A percentile compares a stretch with the other conserved stretches of the same genome.
Evolutionary conservation across 2,888 invertebrate species (phyloP).

Genomic region (Meiosimyza decipiens): DNA sequence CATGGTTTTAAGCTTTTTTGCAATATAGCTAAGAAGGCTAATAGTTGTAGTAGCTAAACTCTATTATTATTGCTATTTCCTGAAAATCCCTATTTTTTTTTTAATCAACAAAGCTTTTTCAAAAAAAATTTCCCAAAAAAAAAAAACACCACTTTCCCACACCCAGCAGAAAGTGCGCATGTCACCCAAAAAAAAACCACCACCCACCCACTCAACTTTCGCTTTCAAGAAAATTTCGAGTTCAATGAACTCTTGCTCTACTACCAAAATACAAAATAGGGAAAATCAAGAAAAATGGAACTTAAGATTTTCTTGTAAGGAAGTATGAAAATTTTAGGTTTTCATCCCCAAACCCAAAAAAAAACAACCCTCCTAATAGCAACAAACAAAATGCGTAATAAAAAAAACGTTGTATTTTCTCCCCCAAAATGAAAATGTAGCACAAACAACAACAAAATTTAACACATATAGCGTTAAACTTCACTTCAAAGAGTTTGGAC

Average conservation of each 20-base stretch:
- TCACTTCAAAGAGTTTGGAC: too few relatives aligned
- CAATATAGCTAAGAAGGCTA: too few relatives aligned
- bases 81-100: not conserved
- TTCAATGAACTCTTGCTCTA: conserved; percentile 52
- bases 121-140: not conserved
- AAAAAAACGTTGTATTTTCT: not conserved
- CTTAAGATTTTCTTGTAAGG: not conserved
- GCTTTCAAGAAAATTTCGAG: conserved; percentile 51
- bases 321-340: not conserved
- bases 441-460: not conserved
- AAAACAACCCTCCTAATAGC: conserved; percentile 2
- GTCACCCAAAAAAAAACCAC: conserved; percentile 26
- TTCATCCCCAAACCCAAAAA: not conserved
- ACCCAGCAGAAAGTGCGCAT: conserved; percentile 35
- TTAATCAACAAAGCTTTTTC: not conserved
- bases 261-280: not conserved
- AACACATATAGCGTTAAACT: not conserved
- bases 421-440: not conserved
- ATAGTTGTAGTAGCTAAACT: too few relatives aligned
- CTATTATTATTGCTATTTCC: too few relatives aligned
- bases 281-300: not conserved
- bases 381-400: not conserved
- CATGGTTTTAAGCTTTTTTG: too few relatives aligned
- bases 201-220: conserved; percentile 43
- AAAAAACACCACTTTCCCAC: not conserved